Evolutionary conservation across 2,113 vertebrate species (phyloP).

Genomic region (Piaya cayana): DNA sequence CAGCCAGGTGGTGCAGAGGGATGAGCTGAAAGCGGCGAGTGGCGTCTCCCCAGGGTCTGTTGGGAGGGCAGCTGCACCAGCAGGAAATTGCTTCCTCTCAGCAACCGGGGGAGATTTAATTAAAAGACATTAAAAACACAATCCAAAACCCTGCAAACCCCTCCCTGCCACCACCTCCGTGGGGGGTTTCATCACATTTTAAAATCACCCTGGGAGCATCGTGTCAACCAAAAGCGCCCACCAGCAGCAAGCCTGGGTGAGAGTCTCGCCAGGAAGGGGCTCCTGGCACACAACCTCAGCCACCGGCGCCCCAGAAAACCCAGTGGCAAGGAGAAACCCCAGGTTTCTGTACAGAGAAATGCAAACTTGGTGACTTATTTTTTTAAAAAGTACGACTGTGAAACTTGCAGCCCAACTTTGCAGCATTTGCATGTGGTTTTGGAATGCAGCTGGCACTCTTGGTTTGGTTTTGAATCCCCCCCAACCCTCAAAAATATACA

Average conservation of each 20-base stretch:
- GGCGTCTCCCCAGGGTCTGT: neutral
- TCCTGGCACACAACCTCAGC: accelerated
- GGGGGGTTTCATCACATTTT: accelerated
- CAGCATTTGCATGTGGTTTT: constrained; percentile 1
- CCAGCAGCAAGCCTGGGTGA: neutral
- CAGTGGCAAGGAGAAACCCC: neutral
- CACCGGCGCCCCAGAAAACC: neutral
- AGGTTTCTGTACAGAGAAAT: neutral
- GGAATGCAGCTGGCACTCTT: neutral
- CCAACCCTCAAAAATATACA: neutral
- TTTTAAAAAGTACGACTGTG: neutral
- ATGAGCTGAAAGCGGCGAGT: neutral
- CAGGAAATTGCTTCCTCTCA: neutral
- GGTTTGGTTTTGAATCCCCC: neutral
- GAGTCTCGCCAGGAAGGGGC: no score
- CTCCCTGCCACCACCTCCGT: neutral
- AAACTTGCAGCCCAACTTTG: neutral
- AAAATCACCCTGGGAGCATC: neutral
- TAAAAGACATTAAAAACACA: neutral
- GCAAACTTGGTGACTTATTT: neutral
- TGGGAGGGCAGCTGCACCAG: neutral
- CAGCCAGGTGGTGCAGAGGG: neutral
- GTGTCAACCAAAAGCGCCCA: neutral
- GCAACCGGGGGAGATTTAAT: neutral
- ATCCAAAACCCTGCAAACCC: neutral